Evolutionary conservation across 2,113 vertebrate genomes (phyloP).

Genomic region (Orthochromis malagaraziensis): DNA sequence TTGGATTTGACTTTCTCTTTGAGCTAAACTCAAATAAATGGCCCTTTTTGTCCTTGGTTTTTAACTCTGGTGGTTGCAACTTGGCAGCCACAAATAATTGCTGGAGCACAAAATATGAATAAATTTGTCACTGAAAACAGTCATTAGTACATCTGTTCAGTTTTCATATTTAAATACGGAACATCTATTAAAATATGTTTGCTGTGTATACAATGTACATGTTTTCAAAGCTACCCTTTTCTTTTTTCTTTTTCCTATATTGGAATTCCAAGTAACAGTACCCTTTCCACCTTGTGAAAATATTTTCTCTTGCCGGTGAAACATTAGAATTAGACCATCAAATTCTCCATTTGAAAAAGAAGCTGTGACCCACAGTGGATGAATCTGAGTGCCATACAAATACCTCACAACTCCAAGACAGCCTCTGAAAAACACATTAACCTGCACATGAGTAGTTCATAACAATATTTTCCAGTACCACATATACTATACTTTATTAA

Average conservation of each 20-base stretch:
- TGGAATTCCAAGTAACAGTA: not conserved
- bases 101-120: not conserved
- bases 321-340: constrained; percentile 63
- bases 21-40: not conserved
- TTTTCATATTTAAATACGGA: not conserved
- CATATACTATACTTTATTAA: not conserved
- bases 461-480: not conserved
- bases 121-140: not conserved
- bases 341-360: constrained; percentile 12
- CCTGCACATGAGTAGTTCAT: not conserved
- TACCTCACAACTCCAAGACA: not conserved
- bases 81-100: not conserved
- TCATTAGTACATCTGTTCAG: not conserved
- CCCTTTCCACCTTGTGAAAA: constrained; percentile 41
- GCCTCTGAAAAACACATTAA: not conserved
- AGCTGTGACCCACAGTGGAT: not conserved
- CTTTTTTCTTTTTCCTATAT: not conserved
- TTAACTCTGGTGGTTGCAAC: not conserved
- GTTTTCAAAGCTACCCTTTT: not conserved
- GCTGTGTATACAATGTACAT: not conserved
- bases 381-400: not conserved
- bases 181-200: not conserved
- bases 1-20: not conserved
- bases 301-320: constrained; percentile 42
- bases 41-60: not conserved